These are phyloP conservation scores for Hyla sarda DNA, from an alignment of 2,113 vertebrate species.

Conservation along the genomic window DNA sequence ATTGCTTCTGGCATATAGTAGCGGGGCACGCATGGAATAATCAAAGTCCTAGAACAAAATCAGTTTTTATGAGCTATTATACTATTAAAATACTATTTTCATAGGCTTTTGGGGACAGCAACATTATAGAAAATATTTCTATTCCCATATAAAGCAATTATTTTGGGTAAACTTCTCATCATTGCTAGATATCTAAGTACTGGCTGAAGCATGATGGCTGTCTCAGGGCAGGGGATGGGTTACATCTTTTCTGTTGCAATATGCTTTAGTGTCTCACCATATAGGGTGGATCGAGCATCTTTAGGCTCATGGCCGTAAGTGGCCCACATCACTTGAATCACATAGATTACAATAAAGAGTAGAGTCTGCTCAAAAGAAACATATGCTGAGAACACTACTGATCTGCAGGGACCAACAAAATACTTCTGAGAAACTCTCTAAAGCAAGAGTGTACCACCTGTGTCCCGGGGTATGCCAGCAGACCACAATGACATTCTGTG, in stretches of 20 bases:
- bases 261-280: not conserved
- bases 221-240: not conserved
- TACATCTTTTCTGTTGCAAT: not conserved
- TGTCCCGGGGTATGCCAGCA: too few relatives aligned
- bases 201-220: not conserved
- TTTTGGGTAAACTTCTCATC: not conserved
- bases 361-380: too few relatives aligned
- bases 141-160: not conserved
- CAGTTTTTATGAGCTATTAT: not conserved
- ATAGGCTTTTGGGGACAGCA: not conserved
- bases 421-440: too few relatives aligned
- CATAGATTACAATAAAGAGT: too few relatives aligned
- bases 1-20: slow-evolving; percentile 6
- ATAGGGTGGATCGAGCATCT: too few relatives aligned
- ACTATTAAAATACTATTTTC: not conserved
- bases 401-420: too few relatives aligned
- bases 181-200: not conserved
- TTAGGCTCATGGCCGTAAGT: too few relatives aligned
- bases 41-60: not conserved
- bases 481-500: too few relatives aligned
- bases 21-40: not conserved
- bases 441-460: too few relatives aligned
- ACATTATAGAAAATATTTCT: not conserved
- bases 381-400: too few relatives aligned
- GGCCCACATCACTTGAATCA: too few relatives aligned